These are phyloP conservation scores for Gallinago jamesoni DNA, from an alignment of 2,113 vertebrate genomes.

Conservation along the genomic window DNA sequence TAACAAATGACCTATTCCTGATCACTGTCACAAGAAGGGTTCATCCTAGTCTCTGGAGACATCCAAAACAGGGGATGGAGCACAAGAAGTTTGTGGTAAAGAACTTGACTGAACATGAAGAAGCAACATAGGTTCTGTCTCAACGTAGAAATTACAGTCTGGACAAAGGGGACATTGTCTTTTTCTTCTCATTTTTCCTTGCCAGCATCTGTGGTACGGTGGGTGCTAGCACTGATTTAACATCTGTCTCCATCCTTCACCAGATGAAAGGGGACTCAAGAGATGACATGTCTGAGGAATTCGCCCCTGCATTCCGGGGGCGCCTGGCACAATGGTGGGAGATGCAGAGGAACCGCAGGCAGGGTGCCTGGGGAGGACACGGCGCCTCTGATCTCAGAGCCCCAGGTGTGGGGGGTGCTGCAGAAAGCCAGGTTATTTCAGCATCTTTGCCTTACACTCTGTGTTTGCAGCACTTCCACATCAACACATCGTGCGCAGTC, in stretches of 20 bases:
- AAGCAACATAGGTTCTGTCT: not conserved
- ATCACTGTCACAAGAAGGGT: not conserved
- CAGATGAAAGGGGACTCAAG: slow-evolving; percentile 33
- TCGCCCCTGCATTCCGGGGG: not conserved
- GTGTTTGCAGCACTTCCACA: not conserved
- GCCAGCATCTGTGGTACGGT: not conserved
- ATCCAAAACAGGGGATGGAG: not conserved
- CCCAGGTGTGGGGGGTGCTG: not conserved
- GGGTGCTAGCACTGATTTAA: not conserved
- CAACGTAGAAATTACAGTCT: not conserved
- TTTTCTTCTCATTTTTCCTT: not conserved
- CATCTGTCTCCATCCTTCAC: not conserved
- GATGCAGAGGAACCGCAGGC: rapidly evolving
- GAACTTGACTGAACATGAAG: not conserved
- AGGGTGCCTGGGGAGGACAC: not conserved
- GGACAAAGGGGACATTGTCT: not conserved
- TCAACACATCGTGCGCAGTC: rapidly evolving
- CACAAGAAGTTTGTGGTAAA: not conserved
- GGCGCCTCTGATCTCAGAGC: not conserved
- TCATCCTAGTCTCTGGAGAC: not conserved
- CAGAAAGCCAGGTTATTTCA: not conserved
- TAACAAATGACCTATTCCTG: not conserved
- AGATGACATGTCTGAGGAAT: slow-evolving; percentile 34
- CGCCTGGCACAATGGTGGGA: not conserved
- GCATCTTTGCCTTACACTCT: not conserved